Percentiles rank a stretch among this genome's conserved stretches.
Conservation (phyloP, 2,888 invertebrate species). For the Clunio marinus region DNA sequence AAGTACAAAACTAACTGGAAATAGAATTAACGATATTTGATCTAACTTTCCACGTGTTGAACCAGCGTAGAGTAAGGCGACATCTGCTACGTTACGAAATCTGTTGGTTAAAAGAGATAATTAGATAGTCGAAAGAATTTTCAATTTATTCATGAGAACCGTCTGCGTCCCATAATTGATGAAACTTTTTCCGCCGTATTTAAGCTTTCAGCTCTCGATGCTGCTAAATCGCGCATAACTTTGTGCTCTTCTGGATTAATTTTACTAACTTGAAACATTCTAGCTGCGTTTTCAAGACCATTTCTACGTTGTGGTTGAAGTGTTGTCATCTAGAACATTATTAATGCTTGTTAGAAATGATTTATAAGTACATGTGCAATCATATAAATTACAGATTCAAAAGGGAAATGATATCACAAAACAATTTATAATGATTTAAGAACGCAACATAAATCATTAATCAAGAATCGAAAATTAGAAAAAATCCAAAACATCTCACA, state of each 20-base stretch:
- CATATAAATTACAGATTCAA: too few species aligned
- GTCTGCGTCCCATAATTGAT: constrained; percentile 31
- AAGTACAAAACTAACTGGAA: constrained; percentile 57
- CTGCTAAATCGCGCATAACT: background rate
- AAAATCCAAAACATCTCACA: too few species aligned
- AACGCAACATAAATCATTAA: too few species aligned
- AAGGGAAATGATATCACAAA: too few species aligned
- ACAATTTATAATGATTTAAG: too few species aligned
- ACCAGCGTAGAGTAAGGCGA: constrained; percentile 59
- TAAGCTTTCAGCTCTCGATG: constrained; percentile 34
- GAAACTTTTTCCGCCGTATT: constrained; percentile 30
- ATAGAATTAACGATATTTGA: constrained; percentile 58
- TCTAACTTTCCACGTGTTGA: constrained; percentile 59
- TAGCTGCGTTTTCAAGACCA: constrained; percentile 43
- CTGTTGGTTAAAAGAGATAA: constrained; percentile 43
- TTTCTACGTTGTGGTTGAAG: constrained; percentile 42
- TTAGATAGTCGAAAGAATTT: background rate
- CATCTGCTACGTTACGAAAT: constrained; percentile 53
- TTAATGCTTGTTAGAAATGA: background rate
- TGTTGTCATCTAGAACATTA: constrained; percentile 40
- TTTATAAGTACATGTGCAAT: too few species aligned
- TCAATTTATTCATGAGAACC: background rate
- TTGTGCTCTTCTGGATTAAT: constrained; percentile 42
- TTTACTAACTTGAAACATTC: constrained; percentile 43
- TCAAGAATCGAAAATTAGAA: too few species aligned